These are phyloP conservation scores for Pseudomyrmex flavicornis DNA, from an alignment of 1,140 invertebrate species.

Conservation along the genomic window DNA sequence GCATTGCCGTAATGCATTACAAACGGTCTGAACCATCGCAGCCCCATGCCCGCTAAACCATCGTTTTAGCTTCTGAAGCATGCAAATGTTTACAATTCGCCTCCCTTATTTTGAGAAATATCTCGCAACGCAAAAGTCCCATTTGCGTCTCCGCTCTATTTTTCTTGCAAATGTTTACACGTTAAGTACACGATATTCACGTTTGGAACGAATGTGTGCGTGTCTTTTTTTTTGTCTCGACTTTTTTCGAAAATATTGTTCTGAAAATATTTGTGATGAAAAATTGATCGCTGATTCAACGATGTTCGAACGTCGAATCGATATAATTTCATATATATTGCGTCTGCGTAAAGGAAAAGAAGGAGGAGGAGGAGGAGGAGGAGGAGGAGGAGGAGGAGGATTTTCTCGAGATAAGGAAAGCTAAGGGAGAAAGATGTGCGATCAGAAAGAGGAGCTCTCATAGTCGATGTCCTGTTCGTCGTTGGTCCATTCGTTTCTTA, in stretches of 20 bases:
- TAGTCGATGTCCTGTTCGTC: constrained; percentile 39
- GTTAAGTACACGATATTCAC: neutral
- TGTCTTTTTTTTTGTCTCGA: neutral
- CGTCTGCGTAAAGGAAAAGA: neutral
- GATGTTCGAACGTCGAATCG: constrained; percentile 1
- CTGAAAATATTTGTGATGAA: neutral
- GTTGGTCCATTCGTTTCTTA: constrained; percentile 58
- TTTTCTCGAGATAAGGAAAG: neutral
- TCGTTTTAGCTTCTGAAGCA: neutral
- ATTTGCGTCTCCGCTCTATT: neutral
- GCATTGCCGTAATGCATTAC: neutral
- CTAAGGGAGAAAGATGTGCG: neutral
- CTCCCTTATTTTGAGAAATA: neutral
- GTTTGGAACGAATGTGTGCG: neutral
- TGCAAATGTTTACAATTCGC: constrained; percentile 41
- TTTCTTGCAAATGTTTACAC: neutral
- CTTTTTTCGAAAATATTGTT: neutral
- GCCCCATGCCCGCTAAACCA: neutral
- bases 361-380: too few species aligned
- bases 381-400: neutral
- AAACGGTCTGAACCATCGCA: constrained; percentile 7
- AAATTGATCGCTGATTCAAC: neutral
- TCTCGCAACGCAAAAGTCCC: neutral
- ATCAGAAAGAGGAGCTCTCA: constrained; percentile 29
- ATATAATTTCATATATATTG: neutral